Conservation (phyloP, 2,888 invertebrate species). For the Netelia inedita region DNA sequence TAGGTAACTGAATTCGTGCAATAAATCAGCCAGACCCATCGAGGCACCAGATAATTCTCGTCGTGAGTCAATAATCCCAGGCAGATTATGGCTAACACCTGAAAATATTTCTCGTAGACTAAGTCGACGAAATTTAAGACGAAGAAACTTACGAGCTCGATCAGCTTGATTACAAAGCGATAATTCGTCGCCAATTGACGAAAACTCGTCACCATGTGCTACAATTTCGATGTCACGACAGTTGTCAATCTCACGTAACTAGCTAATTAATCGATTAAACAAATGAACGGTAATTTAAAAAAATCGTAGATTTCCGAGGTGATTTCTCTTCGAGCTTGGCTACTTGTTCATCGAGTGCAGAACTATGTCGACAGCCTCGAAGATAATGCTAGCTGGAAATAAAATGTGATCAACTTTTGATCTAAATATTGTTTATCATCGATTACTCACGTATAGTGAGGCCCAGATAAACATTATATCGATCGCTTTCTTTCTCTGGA, state of each 20-base stretch:
- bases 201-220: conserved; percentile 59
- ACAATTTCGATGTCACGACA: neutral
- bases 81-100: conserved; percentile 70
- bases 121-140: too few relatives aligned
- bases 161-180: conserved; percentile 71
- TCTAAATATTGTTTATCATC: neutral
- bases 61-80: conserved; percentile 69
- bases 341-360: conserved; percentile 55
- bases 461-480: conserved; percentile 50
- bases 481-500: conserved; percentile 39
- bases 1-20: conserved; percentile 76
- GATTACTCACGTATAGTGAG: conserved; percentile 58
- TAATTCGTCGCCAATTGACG: conserved; percentile 69
- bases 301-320: neutral
- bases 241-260: conserved; percentile 7
- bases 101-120: neutral
- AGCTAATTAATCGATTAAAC: conserved; percentile 3
- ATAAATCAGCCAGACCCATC: conserved; percentile 78
- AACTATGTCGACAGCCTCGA: conserved; percentile 53
- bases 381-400: conserved; percentile 49
- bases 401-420: neutral
- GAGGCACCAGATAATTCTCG: conserved; percentile 71
- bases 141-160: conserved; percentile 70
- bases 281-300: conserved; percentile 31
- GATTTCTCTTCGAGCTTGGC: neutral